Conservation (phyloP, 2,113 vertebrate species). For the Zingel zingel region DNA sequence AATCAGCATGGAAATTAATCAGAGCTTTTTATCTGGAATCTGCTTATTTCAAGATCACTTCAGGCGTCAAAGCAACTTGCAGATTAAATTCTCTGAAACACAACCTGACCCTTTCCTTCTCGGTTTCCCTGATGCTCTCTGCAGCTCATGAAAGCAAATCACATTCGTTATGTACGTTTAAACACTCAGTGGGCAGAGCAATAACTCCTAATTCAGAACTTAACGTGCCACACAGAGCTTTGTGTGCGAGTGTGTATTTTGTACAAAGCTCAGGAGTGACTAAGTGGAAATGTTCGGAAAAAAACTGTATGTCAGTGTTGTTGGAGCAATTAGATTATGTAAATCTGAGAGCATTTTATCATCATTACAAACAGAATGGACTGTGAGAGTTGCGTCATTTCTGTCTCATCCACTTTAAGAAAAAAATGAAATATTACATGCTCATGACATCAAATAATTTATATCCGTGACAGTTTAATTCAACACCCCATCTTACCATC, state of each 20-base stretch:
- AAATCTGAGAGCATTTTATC: not conserved
- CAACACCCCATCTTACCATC: not conserved
- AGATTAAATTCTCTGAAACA: slow-evolving; percentile 10
- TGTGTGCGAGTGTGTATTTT: not conserved
- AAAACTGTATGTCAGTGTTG: not conserved
- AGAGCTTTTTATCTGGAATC: slow-evolving; percentile 24
- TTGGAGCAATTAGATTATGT: not conserved
- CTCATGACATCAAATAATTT: not conserved
- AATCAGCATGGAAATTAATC: not conserved
- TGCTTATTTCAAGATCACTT: slow-evolving; percentile 12
- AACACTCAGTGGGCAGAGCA: not conserved
- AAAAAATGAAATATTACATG: not conserved
- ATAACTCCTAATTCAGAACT: not conserved
- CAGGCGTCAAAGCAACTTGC: slow-evolving; percentile 8
- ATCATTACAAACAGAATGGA: not conserved
- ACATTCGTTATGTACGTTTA: not conserved
- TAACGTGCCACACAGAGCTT: not conserved
- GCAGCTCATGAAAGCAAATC: not conserved
- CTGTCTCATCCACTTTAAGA: not conserved
- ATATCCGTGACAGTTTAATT: not conserved
- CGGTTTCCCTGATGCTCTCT: not conserved
- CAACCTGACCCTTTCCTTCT: not conserved
- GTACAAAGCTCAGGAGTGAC: not conserved
- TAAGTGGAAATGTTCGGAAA: not conserved
- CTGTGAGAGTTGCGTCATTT: not conserved